Percentiles rank a stretch among this genome's conserved stretches.
Conservation (phyloP, 1,140 invertebrate genomes). For the Octopus sinensis region DNA sequence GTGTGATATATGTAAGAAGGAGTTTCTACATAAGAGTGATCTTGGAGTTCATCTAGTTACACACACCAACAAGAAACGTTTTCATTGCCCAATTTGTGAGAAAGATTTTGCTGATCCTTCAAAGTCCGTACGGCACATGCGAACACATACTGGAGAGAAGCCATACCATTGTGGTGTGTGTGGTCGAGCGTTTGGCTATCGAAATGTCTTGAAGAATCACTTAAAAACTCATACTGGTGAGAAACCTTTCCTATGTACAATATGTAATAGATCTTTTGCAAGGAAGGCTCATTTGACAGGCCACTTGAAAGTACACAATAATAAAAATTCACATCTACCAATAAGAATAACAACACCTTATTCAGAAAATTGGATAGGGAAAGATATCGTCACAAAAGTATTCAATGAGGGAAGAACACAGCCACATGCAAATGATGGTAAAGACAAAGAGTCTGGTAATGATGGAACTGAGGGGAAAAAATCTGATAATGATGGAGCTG, state of each 20-base stretch:
- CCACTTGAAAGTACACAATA: not conserved
- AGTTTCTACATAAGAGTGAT: not conserved
- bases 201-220: not conserved
- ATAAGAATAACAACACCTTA: too few relatives aligned
- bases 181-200: slow-evolving; percentile 72
- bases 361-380: too few relatives aligned
- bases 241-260: not conserved
- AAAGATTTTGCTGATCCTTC: slow-evolving; percentile 84
- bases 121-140: slow-evolving; percentile 66
- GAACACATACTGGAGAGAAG: slow-evolving; percentile 80
- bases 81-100: slow-evolving; percentile 83
- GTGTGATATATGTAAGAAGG: not conserved
- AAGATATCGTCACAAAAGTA: too few relatives aligned
- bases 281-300: not conserved
- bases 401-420: too few relatives aligned
- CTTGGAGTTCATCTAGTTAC: slow-evolving; percentile 8
- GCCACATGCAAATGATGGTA: too few relatives aligned
- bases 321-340: slow-evolving; percentile 67
- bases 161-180: slow-evolving; percentile 84
- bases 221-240: not conserved
- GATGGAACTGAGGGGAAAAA: too few relatives aligned
- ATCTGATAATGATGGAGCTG: too few relatives aligned
- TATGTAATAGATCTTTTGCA: not conserved
- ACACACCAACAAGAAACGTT: slow-evolving; percentile 18
- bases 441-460: too few relatives aligned